Evolutionary conservation across 2,888 invertebrate genomes (phyloP), one percentile per base, ranked within the genome.

Genomic region (Chymomyza procnemis): DNA sequence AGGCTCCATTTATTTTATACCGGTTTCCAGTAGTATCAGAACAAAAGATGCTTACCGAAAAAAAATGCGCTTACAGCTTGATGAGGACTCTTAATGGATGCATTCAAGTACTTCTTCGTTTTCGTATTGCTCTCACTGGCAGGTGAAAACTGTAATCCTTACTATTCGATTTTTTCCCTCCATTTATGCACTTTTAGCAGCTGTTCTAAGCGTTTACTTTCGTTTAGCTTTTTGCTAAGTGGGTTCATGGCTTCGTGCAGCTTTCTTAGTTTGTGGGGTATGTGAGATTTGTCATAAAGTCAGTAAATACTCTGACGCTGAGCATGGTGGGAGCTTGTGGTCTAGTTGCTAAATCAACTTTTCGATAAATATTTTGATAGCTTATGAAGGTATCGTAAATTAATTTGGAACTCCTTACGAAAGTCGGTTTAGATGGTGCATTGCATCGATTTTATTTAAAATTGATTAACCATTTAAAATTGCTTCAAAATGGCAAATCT

Each of bases 161-260:
- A 12, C 3, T 41, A 3, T 12, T 41, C 34, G 34, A 41, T 12
- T 41, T 41, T 41, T 30, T 41, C 30, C 6, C 30, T 30, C 30
- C n/a, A n/a, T n/a, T 26, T 12, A 9, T 41, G 12, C 12, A 12
- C 34, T 41, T n/a, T 41, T 41, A 41, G 34, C 12, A 41, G 34
- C 34, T 41, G 34, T 63, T 56, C 69, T 67, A 58, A 66, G 8
- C 34, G 72, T 73, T 64, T 68, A 69, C 72, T 74, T 64, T 66
- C 69, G 61, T 64, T 65, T 69, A 69, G 65, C 69, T 67, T 73
- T 69, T 64, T 59, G 61, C 61, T 65, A 48, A 69, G 34, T 12
- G 9, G 12, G 12, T 3, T 9, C 12, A 41, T 41, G 34, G 9
- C 12, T 41, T 41, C 3, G 12, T 41, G 12, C 34, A 41, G 9